Evolutionary conservation across 2,888 invertebrate species (phyloP).

Genomic region (Andrena minutula): DNA sequence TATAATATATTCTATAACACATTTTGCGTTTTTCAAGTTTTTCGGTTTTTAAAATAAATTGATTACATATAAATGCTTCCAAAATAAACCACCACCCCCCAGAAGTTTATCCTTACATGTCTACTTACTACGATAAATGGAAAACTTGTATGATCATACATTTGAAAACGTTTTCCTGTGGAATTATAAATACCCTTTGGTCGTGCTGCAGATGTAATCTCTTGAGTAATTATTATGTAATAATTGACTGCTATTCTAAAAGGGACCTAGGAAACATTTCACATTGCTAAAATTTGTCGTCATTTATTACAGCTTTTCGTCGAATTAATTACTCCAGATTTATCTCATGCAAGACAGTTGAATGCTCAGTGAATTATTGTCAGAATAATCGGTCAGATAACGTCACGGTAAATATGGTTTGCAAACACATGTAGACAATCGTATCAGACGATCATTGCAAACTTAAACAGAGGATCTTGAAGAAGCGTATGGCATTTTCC

Average conservation of each 20-base stretch:
- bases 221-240: not conserved
- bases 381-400: constrained; percentile 61
- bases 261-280: not conserved
- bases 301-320: constrained; percentile 6
- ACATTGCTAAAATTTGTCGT: not conserved
- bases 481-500: constrained; percentile 53
- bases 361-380: constrained; percentile 55
- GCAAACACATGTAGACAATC: constrained; percentile 43
- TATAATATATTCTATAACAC: too few relatives aligned
- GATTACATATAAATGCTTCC: too few relatives aligned
- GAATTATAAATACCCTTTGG: too few relatives aligned
- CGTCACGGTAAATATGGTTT: constrained; percentile 51
- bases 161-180: too few relatives aligned
- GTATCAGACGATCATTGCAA: constrained; percentile 24
- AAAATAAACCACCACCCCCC: too few relatives aligned
- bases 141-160: too few relatives aligned
- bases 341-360: constrained; percentile 40
- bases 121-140: too few relatives aligned
- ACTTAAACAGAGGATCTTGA: constrained; percentile 23
- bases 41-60: too few relatives aligned
- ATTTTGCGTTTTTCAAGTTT: too few relatives aligned
- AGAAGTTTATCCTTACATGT: too few relatives aligned
- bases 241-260: not conserved
- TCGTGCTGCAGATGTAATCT: not conserved
- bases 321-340: constrained; percentile 53